Conservation (phyloP, 2,797 vertebrate species). For the Simalia tracyae region DNA sequence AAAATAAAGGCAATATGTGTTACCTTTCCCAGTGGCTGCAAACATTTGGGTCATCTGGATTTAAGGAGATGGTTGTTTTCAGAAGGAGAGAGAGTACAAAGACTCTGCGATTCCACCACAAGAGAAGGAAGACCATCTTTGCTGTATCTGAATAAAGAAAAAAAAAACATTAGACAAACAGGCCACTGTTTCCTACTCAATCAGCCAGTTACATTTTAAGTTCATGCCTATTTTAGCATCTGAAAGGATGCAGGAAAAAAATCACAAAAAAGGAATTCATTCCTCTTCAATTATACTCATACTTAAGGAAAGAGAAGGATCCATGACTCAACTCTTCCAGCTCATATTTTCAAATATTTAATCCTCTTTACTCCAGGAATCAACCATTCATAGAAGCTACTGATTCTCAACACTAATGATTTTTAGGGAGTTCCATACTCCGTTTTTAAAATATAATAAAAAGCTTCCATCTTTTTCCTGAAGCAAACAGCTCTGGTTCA, state of each 20-base stretch:
- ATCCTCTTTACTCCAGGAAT: not conserved
- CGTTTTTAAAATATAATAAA: not conserved
- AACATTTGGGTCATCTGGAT: constrained; percentile 96
- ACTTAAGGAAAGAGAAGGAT: not conserved
- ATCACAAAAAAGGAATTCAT: not conserved
- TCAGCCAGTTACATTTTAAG: not conserved
- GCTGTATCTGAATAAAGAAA: constrained; percentile 60
- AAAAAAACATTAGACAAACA: not conserved
- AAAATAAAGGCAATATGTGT: not conserved
- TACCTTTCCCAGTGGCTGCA: constrained; percentile 99
- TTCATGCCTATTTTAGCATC: not conserved
- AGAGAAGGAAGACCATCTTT: constrained; percentile 74
- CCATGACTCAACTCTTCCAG: not conserved
- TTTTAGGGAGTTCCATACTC: not conserved
- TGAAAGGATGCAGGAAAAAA: not conserved
- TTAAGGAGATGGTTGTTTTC: constrained; percentile 77
- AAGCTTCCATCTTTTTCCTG: not conserved
- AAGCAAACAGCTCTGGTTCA: constrained; percentile 41
- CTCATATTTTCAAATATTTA: not conserved
- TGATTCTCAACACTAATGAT: not conserved
- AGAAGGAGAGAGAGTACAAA: constrained; percentile 74
- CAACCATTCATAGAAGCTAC: not conserved
- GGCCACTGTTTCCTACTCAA: too few species aligned
- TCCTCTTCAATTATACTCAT: not conserved
- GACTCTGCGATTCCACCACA: constrained; percentile 69